phyloP scores from a whole-genome alignment of 2,797 vertebrate genomes.

The Aulostomus chinensis region DNA sequence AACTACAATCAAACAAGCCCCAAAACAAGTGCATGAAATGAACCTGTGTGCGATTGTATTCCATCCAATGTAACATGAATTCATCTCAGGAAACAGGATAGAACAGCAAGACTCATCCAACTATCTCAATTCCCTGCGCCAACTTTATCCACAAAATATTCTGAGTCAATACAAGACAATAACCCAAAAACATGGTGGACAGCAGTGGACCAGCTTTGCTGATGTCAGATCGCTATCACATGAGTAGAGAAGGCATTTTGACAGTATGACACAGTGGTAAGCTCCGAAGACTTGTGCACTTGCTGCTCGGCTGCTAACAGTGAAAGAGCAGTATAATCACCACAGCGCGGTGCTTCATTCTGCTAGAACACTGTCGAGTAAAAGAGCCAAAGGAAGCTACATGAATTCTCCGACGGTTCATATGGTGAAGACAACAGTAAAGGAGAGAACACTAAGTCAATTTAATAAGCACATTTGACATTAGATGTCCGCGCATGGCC shows the following conservation, averaged over 20 bases:
- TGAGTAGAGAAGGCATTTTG: constrained; percentile 48
- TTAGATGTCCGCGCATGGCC: constrained; percentile 63
- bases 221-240: constrained; percentile 53
- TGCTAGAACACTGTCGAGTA: constrained; percentile 36
- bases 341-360: constrained; percentile 32
- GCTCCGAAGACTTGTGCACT: constrained; percentile 38
- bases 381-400: constrained; percentile 41
- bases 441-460: constrained; percentile 72
- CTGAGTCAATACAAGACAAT: constrained; percentile 16
- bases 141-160: constrained; percentile 19
- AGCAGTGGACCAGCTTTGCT: constrained; percentile 34
- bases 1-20: too few species aligned
- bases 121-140: too few species aligned
- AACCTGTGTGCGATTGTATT: too few species aligned
- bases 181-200: constrained; percentile 5
- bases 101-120: too few species aligned
- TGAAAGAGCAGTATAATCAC: constrained; percentile 44
- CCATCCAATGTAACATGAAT: too few species aligned
- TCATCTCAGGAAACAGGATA: too few species aligned
- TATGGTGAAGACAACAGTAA: constrained; percentile 57
- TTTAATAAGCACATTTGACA: constrained; percentile 84
- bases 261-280: constrained; percentile 42
- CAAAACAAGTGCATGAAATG: too few species aligned
- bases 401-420: constrained; percentile 62
- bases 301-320: constrained; percentile 40